Conservation (phyloP, 2,797 vertebrate genomes). For the Luscinia luscinia region DNA sequence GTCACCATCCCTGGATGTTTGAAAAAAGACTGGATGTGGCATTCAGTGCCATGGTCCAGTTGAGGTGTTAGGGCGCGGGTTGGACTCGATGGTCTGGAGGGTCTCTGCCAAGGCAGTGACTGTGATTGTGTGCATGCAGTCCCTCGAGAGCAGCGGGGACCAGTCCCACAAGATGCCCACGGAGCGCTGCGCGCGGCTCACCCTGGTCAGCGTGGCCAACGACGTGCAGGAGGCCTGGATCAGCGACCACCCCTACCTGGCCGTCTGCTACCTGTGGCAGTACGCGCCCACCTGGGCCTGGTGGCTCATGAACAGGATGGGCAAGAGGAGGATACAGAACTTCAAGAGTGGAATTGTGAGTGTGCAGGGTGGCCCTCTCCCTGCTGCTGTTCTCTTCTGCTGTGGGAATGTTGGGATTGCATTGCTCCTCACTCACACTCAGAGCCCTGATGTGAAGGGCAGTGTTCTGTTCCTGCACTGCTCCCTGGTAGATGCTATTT, state of each 20-base stretch:
- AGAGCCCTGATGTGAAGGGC: neutral
- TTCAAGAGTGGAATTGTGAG: conserved; percentile 91
- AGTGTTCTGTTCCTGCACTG: accelerated
- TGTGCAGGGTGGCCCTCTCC: conserved; percentile 27
- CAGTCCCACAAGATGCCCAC: conserved; percentile 91
- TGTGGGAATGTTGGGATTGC: neutral
- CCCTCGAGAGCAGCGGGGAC: conserved; percentile 61
- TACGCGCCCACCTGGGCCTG: conserved; percentile 88
- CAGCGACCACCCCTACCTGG: conserved; percentile 85
- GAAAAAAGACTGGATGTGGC: too few species aligned
- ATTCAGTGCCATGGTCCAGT: too few species aligned
- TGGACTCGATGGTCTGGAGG: too few species aligned
- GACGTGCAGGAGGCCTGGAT: conserved; percentile 93
- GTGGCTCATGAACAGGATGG: conserved; percentile 80
- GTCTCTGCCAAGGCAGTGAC: too few species aligned
- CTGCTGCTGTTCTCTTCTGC: neutral
- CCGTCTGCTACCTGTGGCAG: conserved; percentile 87
- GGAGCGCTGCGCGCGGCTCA: conserved; percentile 86
- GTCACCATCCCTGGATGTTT: too few species aligned
- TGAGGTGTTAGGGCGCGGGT: too few species aligned
- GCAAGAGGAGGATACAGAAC: conserved; percentile 87
- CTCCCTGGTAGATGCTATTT: neutral
- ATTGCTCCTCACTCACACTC: accelerated
- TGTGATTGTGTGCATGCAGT: conserved; percentile 64
- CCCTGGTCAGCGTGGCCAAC: conserved; percentile 86